Base-by-base conservation (phyloP, 2,888 invertebrate species). In the Agonum fuliginosum region DNA sequence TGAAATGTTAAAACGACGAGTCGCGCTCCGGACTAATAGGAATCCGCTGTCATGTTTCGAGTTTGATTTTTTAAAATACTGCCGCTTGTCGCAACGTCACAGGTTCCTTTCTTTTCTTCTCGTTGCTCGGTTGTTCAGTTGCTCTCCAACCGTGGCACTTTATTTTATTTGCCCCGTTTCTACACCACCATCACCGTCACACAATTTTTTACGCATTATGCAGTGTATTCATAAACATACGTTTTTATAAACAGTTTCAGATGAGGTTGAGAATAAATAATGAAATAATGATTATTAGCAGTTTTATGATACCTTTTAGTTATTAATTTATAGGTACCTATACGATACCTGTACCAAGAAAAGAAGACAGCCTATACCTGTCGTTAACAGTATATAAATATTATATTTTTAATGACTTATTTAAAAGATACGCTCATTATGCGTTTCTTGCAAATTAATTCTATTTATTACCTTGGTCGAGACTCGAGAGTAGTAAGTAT, bases 1-100 rank as follows among this genome's bases (percentile, higher is more conserved):
- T 77, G 77, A 77, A 77, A 77, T 77, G 77, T 77, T 77, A 77
- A 77, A 77, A 70, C 69, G 58, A 77, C 70, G 70, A 77, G 54
- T 76, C 41, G 70, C 48, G 41, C 73, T 37, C 17, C 58, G 51
- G 77, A 77, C 77, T 77, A 77, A 77, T 77, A 77, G 77, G 77
- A 70, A 58, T 70, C 69, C 41, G 54, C 69, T 77, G 77, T 77
- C 77, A 77, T 77, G 77, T 77, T 77, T 58, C 41, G 58, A 77
- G 54, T 77, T 77, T 77, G 77, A 77, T 77, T 77, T 77, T 69
- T 70, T 70, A 70, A 77, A 77, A 77, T 77, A 77, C 77, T 77
- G 58, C 69, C 54, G 37, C 72, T 77, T 76, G 76, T 76, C 69
- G 51, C 77, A 19, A 22, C 69, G 76, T 76, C 69, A 37, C 77